Percentiles rank a stretch among this genome's conserved stretches.
Evolutionary conservation across 2,797 vertebrate species (phyloP).

Genomic region (Aviceda leuphotes): DNA sequence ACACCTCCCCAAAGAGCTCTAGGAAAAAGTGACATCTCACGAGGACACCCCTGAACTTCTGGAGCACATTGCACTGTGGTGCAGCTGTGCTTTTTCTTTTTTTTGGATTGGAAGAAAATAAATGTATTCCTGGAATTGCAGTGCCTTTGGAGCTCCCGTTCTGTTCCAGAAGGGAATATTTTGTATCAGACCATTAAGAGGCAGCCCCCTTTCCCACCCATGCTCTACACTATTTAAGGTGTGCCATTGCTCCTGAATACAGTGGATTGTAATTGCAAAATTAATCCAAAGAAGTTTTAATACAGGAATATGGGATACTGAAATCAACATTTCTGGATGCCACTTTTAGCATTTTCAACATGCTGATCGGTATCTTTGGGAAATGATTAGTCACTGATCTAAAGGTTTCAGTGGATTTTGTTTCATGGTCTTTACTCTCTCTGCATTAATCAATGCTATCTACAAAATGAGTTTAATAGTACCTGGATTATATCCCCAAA

Average conservation of each 20-base stretch:
- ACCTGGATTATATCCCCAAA: background rate
- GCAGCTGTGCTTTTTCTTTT: slow-evolving; percentile 35
- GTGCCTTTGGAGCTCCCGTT: slow-evolving; percentile 29
- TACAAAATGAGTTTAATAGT: background rate
- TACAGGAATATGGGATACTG: background rate
- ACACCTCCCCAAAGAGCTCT: background rate
- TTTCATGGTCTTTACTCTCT: background rate
- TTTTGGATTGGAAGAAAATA: background rate
- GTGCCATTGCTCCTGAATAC: background rate
- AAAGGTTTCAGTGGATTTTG: background rate
- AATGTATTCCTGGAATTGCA: slow-evolving; percentile 3
- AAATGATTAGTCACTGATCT: background rate
- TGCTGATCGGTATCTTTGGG: background rate
- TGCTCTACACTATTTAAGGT: background rate
- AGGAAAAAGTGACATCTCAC: slow-evolving; percentile 12
- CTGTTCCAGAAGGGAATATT: slow-evolving; percentile 19
- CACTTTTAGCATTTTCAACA: background rate
- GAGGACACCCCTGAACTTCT: slow-evolving; percentile 17
- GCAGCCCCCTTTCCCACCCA: background rate
- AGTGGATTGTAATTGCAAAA: background rate
- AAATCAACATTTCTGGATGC: background rate
- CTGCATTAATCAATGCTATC: background rate
- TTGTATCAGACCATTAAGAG: background rate
- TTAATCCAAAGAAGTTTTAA: background rate
- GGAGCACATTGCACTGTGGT: background rate